Conservation (phyloP, 2,113 vertebrate genomes). For the Dinomys branickii region DNA sequence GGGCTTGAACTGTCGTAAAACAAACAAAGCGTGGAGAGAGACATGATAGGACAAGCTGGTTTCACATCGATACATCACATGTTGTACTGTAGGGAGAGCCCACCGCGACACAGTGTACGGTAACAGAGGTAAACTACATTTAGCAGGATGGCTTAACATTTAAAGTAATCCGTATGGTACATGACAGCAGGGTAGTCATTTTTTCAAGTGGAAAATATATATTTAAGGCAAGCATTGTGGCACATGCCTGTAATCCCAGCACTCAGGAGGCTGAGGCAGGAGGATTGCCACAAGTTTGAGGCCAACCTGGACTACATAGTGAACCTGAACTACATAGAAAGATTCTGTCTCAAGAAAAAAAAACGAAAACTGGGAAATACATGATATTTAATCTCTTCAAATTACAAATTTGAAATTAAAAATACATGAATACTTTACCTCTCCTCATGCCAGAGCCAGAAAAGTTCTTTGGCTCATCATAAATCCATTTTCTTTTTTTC, state of each 20-base stretch:
- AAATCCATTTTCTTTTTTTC: conserved; percentile 84
- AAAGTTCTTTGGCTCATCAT: conserved; percentile 80
- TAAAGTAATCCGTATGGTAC: neutral
- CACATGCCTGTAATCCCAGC: neutral
- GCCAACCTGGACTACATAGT: neutral
- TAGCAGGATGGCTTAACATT: neutral
- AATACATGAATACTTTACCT: conserved; percentile 55
- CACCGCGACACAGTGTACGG: neutral
- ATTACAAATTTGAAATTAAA: conserved; percentile 32
- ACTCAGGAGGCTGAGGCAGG: neutral
- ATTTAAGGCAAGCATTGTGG: neutral
- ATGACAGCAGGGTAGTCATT: neutral
- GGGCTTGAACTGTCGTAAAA: conserved; percentile 72
- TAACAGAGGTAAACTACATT: neutral
- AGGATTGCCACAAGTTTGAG: neutral
- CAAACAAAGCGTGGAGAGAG: neutral
- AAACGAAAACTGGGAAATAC: neutral
- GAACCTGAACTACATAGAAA: neutral
- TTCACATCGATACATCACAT: neutral
- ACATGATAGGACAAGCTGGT: neutral
- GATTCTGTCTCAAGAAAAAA: neutral
- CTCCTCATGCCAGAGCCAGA: conserved; percentile 71
- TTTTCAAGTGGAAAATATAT: conserved; percentile 12
- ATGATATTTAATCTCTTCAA: neutral
- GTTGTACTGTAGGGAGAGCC: too few relatives aligned